phyloP scores from a whole-genome alignment of 2,797 vertebrate species.

The Anolis apletophallus region DNA sequence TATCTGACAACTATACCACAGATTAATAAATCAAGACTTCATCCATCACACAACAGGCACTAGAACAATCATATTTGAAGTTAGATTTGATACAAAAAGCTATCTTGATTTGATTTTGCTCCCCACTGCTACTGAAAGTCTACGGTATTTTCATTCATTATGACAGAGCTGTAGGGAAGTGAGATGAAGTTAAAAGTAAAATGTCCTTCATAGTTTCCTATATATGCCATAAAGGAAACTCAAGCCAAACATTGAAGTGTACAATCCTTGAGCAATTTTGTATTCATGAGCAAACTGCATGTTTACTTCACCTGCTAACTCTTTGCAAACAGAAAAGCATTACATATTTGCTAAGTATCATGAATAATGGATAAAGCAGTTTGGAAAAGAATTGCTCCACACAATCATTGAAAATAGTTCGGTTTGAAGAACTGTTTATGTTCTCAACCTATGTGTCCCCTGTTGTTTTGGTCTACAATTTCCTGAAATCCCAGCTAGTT shows the following conservation, averaged over 20 bases:
- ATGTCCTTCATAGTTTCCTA: neutral
- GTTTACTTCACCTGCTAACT: neutral
- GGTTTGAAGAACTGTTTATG: neutral
- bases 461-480: no score
- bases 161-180: neutral
- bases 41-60: neutral
- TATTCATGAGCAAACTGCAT: no score
- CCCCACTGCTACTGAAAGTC: neutral
- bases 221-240: neutral
- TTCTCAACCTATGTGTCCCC: neutral
- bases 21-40: neutral
- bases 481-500: no score
- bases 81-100: no score
- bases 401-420: neutral
- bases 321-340: neutral
- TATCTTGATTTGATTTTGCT: neutral
- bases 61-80: neutral
- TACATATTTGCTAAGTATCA: neutral
- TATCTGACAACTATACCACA: neutral
- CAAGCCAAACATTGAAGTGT: neutral
- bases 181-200: neutral
- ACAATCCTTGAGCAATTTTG: neutral
- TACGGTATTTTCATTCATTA: neutral
- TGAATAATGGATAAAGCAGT: neutral
- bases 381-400: neutral